Percentiles rank a stretch among this genome's conserved stretches.
These are phyloP conservation scores for Drosophila pachea DNA, from an alignment of 1,140 invertebrate genomes.

Conservation along the genomic window DNA sequence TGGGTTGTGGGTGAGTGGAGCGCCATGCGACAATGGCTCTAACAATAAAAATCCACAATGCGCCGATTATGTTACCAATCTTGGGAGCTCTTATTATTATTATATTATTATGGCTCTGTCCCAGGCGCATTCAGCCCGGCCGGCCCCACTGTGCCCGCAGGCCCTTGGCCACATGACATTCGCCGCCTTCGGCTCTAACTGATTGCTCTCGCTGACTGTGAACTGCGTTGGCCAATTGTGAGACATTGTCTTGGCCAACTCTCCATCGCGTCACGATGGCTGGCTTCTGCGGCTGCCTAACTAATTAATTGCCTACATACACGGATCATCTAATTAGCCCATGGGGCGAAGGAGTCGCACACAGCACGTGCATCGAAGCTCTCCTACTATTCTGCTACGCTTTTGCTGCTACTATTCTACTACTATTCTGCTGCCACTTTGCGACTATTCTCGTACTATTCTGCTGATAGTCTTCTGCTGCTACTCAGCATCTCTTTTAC, in stretches of 20 bases:
- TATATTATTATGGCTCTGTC: conserved; percentile 39
- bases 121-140: too few species aligned
- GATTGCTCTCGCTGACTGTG: conserved; percentile 23
- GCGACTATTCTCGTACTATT: too few species aligned
- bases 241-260: conserved; percentile 1
- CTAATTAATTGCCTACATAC: conserved; percentile 1
- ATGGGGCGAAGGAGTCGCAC: too few species aligned
- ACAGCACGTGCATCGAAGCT: too few species aligned
- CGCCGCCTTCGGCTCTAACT: conserved; percentile 8
- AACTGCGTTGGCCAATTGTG: conserved; percentile 23
- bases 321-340: too few species aligned
- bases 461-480: too few species aligned
- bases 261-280: neutral
- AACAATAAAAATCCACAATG: conserved; percentile 70
- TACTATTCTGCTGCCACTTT: too few species aligned
- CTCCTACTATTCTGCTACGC: too few species aligned
- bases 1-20: conserved; percentile 51
- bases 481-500: too few species aligned
- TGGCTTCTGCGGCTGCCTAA: neutral
- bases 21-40: conserved; percentile 51
- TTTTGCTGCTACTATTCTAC: too few species aligned
- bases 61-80: conserved; percentile 74
- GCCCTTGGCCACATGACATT: conserved; percentile 34
- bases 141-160: conserved; percentile 12
- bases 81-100: conserved; percentile 53